Evolutionary conservation across 1,140 invertebrate species (phyloP), one percentile per base, ranked within the genome.

Genomic region (Drosophila varians): DNA sequence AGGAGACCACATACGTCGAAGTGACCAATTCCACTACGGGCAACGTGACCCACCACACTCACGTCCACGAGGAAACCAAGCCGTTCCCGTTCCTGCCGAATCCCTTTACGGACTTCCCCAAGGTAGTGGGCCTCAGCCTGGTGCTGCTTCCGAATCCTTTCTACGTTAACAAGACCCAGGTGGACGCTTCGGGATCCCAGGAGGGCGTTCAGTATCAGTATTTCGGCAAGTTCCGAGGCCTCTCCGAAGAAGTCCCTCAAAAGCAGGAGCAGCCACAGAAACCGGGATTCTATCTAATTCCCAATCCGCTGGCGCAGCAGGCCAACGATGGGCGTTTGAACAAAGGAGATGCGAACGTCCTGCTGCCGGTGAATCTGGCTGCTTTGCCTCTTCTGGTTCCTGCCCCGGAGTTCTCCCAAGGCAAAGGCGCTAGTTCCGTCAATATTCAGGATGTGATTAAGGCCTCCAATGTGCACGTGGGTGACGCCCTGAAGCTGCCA

Each of bases 81-180:
- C 69, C 66, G 1, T 47, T 83, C 7, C 79, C 79, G 2, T 46
- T 78, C 53, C 54, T 74, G 51, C 78, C 78, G 3, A 84, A 84
- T 48, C 78, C 78, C 16, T 83, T 73, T 9, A 55, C 26, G 1
- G 70, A 73, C 7, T 54, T 73, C 21, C 69, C 70, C 43, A 72
- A 72, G 34, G 68, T 72, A 14, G 68, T 72, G 42, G 69, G 69
- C 1, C 56, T 72, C 1, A 72, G 69, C 4, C 23, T 72, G 26
- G 69, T 72, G 0, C 68, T 72, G 0, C 36, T 72, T 0, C 69
- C 69, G 9, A 72, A 72, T 72, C 69, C 69, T 0, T 72, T 72
- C 34, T 72, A 25, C 3, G 40, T 58, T 0, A 51, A 71, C 46
- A 69, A 70, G 34, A 31, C 21, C 34, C 26, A 47, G 14, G 34